phyloP scores from a whole-genome alignment of 2,797 vertebrate species.

The Microctenopoma lineatum region DNA sequence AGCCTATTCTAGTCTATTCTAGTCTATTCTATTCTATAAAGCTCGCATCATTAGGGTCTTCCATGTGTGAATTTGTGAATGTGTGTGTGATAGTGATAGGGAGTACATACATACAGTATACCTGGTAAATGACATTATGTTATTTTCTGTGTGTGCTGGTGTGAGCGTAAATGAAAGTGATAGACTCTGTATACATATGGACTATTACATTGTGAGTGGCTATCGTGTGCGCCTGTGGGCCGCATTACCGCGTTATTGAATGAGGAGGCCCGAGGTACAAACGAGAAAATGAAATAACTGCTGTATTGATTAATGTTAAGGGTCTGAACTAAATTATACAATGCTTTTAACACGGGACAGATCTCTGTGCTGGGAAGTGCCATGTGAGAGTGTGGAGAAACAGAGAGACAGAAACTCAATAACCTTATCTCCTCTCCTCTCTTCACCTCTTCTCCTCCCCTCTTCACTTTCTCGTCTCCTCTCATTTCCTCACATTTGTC shows the following conservation, averaged over 20 bases:
- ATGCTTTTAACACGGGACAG: slow-evolving; percentile 76
- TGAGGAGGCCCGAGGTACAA: slow-evolving; percentile 66
- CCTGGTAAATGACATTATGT: slow-evolving; percentile 52
- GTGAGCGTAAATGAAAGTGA: slow-evolving; percentile 52
- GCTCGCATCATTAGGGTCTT: slow-evolving; percentile 19
- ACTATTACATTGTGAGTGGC: slow-evolving; percentile 59
- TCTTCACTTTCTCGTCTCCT: slow-evolving; percentile 60
- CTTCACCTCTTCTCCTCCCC: slow-evolving; percentile 57
- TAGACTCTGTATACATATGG: slow-evolving; percentile 57
- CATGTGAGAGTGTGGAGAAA: slow-evolving; percentile 47
- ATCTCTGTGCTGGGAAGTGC: slow-evolving; percentile 68
- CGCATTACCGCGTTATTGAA: slow-evolving; percentile 70
- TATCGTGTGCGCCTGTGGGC: slow-evolving; percentile 49
- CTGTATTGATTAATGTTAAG: slow-evolving; percentile 79
- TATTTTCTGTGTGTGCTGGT: slow-evolving; percentile 48
- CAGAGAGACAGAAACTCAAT: slow-evolving; percentile 78
- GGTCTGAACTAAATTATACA: slow-evolving; percentile 74
- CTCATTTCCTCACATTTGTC: slow-evolving; percentile 79
- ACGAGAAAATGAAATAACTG: slow-evolving; percentile 81
- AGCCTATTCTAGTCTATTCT: too few species aligned
- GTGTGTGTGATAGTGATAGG: slow-evolving; percentile 24
- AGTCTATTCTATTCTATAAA: neutral
- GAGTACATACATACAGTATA: slow-evolving; percentile 12
- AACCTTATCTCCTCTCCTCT: slow-evolving; percentile 75
- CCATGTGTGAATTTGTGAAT: slow-evolving; percentile 25